phyloP scores from a whole-genome alignment of 1,140 invertebrate genomes.

The Scaptomyza graminum region DNA sequence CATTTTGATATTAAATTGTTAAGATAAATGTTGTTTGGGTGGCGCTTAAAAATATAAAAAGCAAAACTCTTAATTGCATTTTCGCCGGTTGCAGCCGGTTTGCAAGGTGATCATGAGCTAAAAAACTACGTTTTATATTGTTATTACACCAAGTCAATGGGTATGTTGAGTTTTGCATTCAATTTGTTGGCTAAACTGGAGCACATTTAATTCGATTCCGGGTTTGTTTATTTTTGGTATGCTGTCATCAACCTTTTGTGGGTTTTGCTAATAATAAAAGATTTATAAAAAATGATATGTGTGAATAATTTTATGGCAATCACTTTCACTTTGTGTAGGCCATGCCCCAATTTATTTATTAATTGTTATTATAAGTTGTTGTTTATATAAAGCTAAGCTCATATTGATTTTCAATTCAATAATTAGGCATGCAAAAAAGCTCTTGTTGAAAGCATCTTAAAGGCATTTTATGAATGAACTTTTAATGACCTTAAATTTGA shows the following conservation, averaged over 20 bases:
- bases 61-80: background rate
- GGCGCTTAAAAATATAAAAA: background rate
- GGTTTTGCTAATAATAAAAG: slow-evolving; percentile 4
- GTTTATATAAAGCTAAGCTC: background rate
- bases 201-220: slow-evolving; percentile 1
- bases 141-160: slow-evolving; percentile 17
- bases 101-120: slow-evolving; percentile 52
- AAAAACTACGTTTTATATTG: slow-evolving; percentile 58
- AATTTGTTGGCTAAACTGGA: background rate
- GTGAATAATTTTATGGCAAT: background rate
- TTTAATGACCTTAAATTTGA: background rate
- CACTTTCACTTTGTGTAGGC: slow-evolving; percentile 36
- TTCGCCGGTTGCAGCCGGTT: slow-evolving; percentile 36
- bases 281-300: background rate
- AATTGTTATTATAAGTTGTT: background rate
- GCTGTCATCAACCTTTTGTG: slow-evolving; percentile 13
- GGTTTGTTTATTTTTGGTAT: background rate
- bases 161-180: background rate
- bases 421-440: background rate
- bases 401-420: slow-evolving; percentile 4
- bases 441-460: too few relatives aligned
- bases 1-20: background rate
- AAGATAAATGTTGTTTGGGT: background rate
- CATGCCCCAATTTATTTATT: slow-evolving; percentile 4
- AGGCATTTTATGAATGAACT: too few relatives aligned